Conservation (phyloP, 2,888 invertebrate genomes). For the Drosophila cognata region DNA sequence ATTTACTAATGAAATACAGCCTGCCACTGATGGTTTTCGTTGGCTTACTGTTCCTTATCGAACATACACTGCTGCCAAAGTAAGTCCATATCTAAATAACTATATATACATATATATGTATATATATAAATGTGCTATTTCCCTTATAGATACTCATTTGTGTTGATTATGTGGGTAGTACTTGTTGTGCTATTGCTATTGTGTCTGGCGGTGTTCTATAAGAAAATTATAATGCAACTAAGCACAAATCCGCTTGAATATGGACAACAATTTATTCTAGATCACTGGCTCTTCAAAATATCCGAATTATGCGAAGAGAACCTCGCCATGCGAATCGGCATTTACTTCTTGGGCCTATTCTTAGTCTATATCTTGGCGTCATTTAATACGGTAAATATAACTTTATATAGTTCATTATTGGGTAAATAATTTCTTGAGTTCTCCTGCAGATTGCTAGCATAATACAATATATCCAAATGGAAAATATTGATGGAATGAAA, state of each 20-base stretch:
- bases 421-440: neutral
- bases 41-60: constrained; percentile 87
- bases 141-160: neutral
- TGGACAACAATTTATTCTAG: constrained; percentile 3
- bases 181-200: constrained; percentile 34
- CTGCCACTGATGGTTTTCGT: constrained; percentile 87
- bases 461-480: constrained; percentile 28
- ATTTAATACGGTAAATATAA: constrained; percentile 26
- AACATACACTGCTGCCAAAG: constrained; percentile 54
- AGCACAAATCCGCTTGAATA: neutral
- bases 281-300: constrained; percentile 17
- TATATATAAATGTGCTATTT: neutral
- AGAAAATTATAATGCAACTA: constrained; percentile 19
- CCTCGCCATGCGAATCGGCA: constrained; percentile 27
- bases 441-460: neutral
- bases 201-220: constrained; percentile 27
- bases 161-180: constrained; percentile 81
- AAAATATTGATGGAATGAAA: neutral
- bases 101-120: neutral
- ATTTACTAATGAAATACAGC: constrained; percentile 94
- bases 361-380: constrained; percentile 87
- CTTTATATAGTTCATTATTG: neutral
- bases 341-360: constrained; percentile 86
- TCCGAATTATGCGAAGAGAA: constrained; percentile 24
- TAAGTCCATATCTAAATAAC: constrained; percentile 18